Conservation (phyloP, 2,888 invertebrate species). For the Orchesellides sinensis region DNA sequence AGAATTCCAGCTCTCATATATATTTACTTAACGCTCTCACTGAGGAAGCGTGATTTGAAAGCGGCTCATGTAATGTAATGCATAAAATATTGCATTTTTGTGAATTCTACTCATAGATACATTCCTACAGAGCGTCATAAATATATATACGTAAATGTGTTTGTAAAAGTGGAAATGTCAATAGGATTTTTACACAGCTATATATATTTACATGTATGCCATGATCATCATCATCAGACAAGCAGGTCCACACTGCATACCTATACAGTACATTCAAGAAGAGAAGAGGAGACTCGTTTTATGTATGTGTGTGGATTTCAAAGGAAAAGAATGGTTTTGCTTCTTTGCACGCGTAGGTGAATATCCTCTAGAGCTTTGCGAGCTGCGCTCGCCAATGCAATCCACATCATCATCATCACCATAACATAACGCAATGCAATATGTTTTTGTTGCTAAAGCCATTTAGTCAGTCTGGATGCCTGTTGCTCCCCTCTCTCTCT, state of each 20-base stretch:
- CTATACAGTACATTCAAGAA: conserved; percentile 2
- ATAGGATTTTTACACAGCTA: conserved; percentile 52
- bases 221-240: not conserved
- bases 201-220: conserved; percentile 20
- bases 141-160: not conserved
- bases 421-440: conserved; percentile 40
- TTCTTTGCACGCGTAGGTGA: conserved; percentile 69
- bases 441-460: conserved; percentile 19
- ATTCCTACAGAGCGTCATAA: too few species aligned
- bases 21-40: too few species aligned
- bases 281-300: conserved; percentile 18
- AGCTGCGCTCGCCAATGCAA: conserved; percentile 29
- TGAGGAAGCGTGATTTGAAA: too few species aligned
- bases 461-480: conserved; percentile 27
- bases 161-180: conserved; percentile 54
- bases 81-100: conserved; percentile 13
- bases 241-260: conserved; percentile 27
- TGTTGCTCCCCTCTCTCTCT: conserved; percentile 47
- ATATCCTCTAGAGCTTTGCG: conserved; percentile 66
- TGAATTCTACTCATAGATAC: too few species aligned
- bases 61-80: too few species aligned
- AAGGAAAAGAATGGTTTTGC: conserved; percentile 52
- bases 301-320: conserved; percentile 32
- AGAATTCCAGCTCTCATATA: too few species aligned
- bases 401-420: conserved; percentile 26